Conservation (phyloP, 2,888 invertebrate genomes). For the Trissolcus brochymenae region DNA sequence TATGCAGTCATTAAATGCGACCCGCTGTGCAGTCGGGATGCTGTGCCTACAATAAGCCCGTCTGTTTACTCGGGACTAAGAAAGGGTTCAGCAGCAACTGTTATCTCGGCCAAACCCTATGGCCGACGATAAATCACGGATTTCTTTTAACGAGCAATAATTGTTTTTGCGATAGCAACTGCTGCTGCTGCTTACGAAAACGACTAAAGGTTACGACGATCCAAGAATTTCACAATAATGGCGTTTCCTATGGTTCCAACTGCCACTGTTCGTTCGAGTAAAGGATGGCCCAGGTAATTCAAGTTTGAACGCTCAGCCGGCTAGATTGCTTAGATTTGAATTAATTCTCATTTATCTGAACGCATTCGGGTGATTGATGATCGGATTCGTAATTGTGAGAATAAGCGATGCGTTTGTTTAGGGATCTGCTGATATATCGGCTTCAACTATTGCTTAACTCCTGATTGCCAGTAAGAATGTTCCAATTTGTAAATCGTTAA, state of each 20-base stretch:
- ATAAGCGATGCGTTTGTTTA: conserved; percentile 22
- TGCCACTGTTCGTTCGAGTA: conserved; percentile 46
- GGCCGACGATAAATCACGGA: conserved; percentile 73
- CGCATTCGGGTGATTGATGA: conserved; percentile 47
- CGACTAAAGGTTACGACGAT: conserved; percentile 56
- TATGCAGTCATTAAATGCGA: conserved; percentile 62
- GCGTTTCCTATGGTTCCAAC: conserved; percentile 53
- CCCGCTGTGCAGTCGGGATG: conserved; percentile 58
- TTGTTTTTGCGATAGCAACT: conserved; percentile 75
- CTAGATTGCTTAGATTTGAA: conserved; percentile 57
- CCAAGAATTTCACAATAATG: conserved; percentile 58
- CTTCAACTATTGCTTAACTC: not conserved
- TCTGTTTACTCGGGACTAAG: conserved; percentile 67
- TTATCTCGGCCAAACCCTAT: conserved; percentile 70
- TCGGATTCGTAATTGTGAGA: conserved; percentile 41
- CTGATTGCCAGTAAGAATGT: not conserved
- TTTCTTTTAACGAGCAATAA: conserved; percentile 76
- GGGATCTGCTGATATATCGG: conserved; percentile 1
- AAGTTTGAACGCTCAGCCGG: conserved; percentile 51
- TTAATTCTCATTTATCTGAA: conserved; percentile 51
- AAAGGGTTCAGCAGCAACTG: conserved; percentile 66
- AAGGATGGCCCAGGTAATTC: conserved; percentile 54
- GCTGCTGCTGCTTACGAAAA: conserved; percentile 52
- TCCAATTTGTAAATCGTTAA: not conserved
- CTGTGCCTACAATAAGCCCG: conserved; percentile 60